A percentile compares a stretch with the other conserved stretches of the same genome.
Evolutionary conservation across 2,113 vertebrate genomes (phyloP).

Genomic region (Aegithalos caudatus): DNA sequence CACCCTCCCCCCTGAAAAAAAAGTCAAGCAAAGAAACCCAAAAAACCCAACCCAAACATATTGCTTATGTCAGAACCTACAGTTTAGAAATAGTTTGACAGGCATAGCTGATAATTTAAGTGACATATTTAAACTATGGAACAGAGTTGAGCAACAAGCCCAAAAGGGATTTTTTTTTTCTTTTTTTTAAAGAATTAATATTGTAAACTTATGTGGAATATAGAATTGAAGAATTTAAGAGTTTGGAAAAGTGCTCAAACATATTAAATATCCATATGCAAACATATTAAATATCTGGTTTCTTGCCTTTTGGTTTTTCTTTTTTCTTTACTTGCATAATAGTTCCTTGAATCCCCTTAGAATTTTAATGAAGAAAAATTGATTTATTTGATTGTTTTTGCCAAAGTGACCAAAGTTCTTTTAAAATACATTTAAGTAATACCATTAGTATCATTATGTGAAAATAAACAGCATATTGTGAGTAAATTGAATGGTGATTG

Average conservation of each 20-base stretch:
- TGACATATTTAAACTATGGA: neutral
- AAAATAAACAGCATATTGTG: neutral
- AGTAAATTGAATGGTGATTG: neutral
- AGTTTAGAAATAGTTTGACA: neutral
- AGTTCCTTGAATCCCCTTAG: neutral
- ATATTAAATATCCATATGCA: neutral
- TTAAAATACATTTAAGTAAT: neutral
- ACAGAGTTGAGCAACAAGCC: neutral
- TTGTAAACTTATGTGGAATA: neutral
- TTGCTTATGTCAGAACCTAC: neutral
- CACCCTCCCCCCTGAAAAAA: neutral
- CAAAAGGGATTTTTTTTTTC: rapidly evolving
- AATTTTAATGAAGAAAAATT: neutral
- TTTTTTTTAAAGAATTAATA: neutral
- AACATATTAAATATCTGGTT: neutral
- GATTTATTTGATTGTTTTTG: neutral
- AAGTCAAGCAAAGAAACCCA: neutral
- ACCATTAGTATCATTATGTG: neutral
- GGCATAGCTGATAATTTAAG: neutral
- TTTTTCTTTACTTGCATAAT: neutral
- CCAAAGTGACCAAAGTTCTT: neutral
- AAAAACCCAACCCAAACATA: neutral
- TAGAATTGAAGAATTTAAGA: neutral
- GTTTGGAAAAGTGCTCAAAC: neutral
- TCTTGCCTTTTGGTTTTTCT: neutral